These are phyloP conservation scores for Drosophila grimshawi DNA, from an alignment of 1,140 invertebrate species.

Conservation along the genomic window DNA sequence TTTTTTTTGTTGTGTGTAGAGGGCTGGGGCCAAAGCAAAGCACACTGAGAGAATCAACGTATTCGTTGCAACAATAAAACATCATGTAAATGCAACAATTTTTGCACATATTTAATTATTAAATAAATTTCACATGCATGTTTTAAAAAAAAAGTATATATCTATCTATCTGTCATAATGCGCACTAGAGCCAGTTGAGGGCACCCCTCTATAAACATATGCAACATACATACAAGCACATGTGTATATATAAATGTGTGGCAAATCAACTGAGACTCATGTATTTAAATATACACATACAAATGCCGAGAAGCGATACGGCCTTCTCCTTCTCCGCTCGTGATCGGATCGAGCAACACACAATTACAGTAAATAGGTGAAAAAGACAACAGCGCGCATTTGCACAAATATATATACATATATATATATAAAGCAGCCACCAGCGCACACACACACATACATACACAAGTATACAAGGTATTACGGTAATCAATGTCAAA, in stretches of 20 bases:
- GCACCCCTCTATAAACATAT: not conserved
- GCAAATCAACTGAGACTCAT: slow-evolving; percentile 39
- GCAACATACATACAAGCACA: not conserved
- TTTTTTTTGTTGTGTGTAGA: slow-evolving; percentile 22
- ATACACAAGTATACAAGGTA: slow-evolving; percentile 56
- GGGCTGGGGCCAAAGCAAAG: slow-evolving; percentile 28
- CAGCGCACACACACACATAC: slow-evolving; percentile 33
- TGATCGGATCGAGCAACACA: slow-evolving; percentile 69
- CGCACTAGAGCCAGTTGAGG: slow-evolving; percentile 19
- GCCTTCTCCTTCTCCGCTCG: slow-evolving; percentile 56
- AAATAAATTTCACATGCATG: not conserved
- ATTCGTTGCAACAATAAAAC: slow-evolving; percentile 2
- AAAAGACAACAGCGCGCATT: slow-evolving; percentile 72
- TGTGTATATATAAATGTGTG: slow-evolving; percentile 25
- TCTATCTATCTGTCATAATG: slow-evolving; percentile 12
- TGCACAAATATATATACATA: slow-evolving; percentile 78
- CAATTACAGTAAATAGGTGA: slow-evolving; percentile 81
- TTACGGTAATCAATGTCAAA: slow-evolving; percentile 83
- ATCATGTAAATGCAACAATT: not conserved
- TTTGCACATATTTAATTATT: too few species aligned
- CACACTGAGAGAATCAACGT: slow-evolving; percentile 28
- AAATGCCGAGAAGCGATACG: slow-evolving; percentile 52
- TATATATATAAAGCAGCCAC: slow-evolving; percentile 26
- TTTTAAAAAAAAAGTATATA: not conserved
- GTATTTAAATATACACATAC: not conserved